Evolutionary conservation across 2,888 invertebrate genomes (phyloP).

Genomic region (Timema cristinae): DNA sequence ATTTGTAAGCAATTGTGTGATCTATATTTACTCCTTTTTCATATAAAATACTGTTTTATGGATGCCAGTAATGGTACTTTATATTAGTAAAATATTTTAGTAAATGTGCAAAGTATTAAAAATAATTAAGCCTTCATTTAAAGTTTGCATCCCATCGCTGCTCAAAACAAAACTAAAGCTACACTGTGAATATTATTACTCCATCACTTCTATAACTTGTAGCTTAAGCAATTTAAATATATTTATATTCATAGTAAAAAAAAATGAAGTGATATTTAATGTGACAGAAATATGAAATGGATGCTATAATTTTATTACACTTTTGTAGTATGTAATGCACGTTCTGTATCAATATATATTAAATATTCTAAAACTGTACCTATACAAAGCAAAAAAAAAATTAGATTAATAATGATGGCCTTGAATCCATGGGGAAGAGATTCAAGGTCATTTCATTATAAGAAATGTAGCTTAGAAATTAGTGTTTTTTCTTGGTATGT

Average conservation of each 20-base stretch:
- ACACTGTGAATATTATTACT: too few species aligned
- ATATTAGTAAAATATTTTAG: slow-evolving; percentile 10
- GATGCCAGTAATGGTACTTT: not conserved
- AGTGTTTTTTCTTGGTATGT: too few species aligned
- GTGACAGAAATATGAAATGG: too few species aligned
- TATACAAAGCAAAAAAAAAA: slow-evolving; percentile 20
- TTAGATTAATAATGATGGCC: slow-evolving; percentile 18
- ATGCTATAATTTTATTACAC: too few species aligned
- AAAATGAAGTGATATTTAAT: too few species aligned
- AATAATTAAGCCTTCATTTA: not conserved
- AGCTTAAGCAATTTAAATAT: slow-evolving; percentile 11
- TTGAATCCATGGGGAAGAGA: slow-evolving; percentile 31
- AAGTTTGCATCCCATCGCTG: not conserved
- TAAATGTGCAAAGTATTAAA: not conserved
- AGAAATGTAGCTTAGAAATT: too few species aligned
- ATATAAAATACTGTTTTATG: not conserved
- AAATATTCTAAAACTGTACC: too few species aligned
- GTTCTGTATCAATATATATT: too few species aligned
- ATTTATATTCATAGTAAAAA: slow-evolving; percentile 18
- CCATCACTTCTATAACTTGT: too few species aligned
- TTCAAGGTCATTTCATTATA: slow-evolving; percentile 8
- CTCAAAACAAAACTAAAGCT: not conserved
- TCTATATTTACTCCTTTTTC: too few species aligned
- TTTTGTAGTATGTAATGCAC: too few species aligned
- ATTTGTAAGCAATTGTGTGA: too few species aligned